These are phyloP conservation scores for Dicycla oo DNA, from an alignment of 2,888 invertebrate genomes.

Conservation along the genomic window DNA sequence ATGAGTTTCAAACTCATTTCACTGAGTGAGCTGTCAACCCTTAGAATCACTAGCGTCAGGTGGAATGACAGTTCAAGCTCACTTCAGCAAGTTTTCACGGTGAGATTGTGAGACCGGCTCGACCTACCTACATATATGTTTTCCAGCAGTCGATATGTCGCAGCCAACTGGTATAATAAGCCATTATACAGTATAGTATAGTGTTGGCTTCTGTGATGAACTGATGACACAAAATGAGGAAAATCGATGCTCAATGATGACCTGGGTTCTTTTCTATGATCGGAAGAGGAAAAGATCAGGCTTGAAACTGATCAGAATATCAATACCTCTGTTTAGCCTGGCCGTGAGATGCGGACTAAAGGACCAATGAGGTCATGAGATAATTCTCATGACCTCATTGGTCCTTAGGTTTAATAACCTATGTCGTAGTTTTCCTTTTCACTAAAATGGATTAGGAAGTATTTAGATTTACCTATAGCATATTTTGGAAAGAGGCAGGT, in stretches of 20 bases:
- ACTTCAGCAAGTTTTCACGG: too few species aligned
- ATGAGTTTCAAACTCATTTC: too few species aligned
- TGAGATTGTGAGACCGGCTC: too few species aligned
- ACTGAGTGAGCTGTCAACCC: background rate
- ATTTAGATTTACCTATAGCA: background rate
- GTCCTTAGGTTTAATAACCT: too few species aligned
- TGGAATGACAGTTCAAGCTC: background rate
- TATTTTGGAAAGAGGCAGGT: background rate
- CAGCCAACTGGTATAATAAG: too few species aligned
- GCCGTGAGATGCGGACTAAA: constrained; percentile 2
- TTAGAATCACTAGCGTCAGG: too few species aligned
- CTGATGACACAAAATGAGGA: constrained; percentile 1
- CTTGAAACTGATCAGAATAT: constrained; percentile 32
- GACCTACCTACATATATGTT: too few species aligned
- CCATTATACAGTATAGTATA: too few species aligned
- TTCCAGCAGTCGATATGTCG: too few species aligned
- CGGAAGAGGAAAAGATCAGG: constrained; percentile 13
- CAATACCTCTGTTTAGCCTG: constrained; percentile 10
- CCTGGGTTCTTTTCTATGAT: constrained; percentile 8
- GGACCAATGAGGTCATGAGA: constrained; percentile 1
- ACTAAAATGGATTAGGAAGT: background rate
- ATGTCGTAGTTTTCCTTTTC: background rate
- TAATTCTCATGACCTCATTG: too few species aligned
- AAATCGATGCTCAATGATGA: background rate
- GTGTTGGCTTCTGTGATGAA: background rate